These are phyloP conservation scores for Calcarius ornatus DNA, from an alignment of 2,113 vertebrate genomes.

Conservation along the genomic window DNA sequence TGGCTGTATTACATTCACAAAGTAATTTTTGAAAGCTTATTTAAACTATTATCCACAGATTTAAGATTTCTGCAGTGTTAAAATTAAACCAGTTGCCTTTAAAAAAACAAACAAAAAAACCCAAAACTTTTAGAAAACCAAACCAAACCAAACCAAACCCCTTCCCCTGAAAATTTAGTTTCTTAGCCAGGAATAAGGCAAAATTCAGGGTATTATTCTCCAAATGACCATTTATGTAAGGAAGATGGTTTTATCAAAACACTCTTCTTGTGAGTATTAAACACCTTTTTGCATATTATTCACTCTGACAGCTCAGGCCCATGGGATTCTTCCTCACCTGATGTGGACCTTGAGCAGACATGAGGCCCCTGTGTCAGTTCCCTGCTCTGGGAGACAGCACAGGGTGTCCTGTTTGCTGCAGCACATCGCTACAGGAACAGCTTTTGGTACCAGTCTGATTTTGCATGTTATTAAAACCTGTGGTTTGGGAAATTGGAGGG, in stretches of 20 bases:
- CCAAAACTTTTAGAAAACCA: not conserved
- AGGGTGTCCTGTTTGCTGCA: not conserved
- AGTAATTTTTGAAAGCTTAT: not conserved
- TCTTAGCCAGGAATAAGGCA: not conserved
- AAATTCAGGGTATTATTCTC: not conserved
- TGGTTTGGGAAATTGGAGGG: not conserved
- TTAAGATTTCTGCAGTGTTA: not conserved
- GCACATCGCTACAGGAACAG: not conserved
- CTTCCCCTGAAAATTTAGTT: not conserved
- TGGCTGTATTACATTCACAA: not conserved
- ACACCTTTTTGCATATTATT: not conserved
- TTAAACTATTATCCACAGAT: not conserved
- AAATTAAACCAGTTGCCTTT: not conserved
- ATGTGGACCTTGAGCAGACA: not conserved
- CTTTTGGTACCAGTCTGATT: not conserved
- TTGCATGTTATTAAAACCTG: not conserved
- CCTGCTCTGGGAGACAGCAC: not conserved
- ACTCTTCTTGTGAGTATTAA: not conserved
- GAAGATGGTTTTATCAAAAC: not conserved
- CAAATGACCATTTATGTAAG: not conserved
- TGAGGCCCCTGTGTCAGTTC: not conserved
- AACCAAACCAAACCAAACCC: fast-evolving
- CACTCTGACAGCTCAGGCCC: not conserved
- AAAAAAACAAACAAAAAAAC: not conserved
- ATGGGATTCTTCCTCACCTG: not conserved